Base-by-base conservation (phyloP, 64 coral and sea anemone species). In the Trachythela sp. region DNA sequence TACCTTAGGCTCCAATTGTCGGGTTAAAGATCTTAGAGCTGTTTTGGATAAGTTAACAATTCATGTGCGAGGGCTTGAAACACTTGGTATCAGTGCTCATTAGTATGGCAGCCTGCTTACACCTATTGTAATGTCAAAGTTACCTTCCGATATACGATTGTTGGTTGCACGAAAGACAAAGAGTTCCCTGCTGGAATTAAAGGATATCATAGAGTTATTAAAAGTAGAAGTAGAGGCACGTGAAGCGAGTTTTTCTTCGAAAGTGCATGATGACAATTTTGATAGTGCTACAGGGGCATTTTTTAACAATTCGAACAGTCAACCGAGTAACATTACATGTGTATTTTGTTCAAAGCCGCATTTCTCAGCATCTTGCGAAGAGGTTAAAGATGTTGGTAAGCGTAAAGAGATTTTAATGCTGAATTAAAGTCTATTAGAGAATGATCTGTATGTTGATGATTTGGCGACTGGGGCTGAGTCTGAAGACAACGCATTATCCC, bases 371-470 rank as follows among this genome's bases (percentile, higher is more conserved):
- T 77, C 71, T 29, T 77, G 71, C 36, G 26, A 13, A 6, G 71
- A 77, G 17, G 32, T 77, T 34, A 77, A 14, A 2, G 71, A 77
- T 39, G 30, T 77, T 36, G 17, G n/a, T 35, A 77, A 77, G 17
- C 71, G 71, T 32, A 77, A 39, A 35, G 71, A 39, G 13, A 77
- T 77, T 77, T 35, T 77, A 35, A n/a, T n/a, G n/a, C n/a, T n/a
- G n/a, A n/a, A n/a, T n/a, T n/a, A n/a, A n/a, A n/a, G n/a, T n/a
- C n/a, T 77, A 13, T 77, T 77, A 18, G 71, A 77, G 71, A 77
- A 77, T 39, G 71, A 77, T 17, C 31, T 77, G 13, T 77, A 77
- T 77, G 13, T 77, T 77, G 71, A 77, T 14, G 71, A 77, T 77
- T 35, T 77, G 26, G 71, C 29, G 26, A 77, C 71, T 18, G 31